Conservation (phyloP, 30 jellyfish, hydroid and myxozoan genomes). For the Aurelia coerulea region DNA sequence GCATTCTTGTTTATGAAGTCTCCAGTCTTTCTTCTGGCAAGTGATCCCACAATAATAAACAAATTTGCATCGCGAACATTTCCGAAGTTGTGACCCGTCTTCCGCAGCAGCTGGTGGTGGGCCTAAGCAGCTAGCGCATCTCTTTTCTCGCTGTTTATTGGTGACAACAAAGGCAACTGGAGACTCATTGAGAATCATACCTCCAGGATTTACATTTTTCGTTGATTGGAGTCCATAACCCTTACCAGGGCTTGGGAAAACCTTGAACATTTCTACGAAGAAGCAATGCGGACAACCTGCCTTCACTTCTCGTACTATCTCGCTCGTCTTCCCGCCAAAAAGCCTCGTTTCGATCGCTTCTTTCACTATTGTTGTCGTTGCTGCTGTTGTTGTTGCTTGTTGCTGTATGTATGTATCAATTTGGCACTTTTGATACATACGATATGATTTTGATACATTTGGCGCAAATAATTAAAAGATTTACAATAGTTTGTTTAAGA, state of each 20-base stretch:
- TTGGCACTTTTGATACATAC: no score
- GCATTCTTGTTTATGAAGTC: slow-evolving; percentile 86
- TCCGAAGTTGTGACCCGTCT: slow-evolving; percentile 42
- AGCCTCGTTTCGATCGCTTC: no score
- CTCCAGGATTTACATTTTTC: slow-evolving; percentile 44
- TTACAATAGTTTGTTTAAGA: no score
- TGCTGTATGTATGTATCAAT: no score
- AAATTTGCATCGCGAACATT: slow-evolving; percentile 88
- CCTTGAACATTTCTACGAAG: background rate
- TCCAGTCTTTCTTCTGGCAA: slow-evolving; percentile 94
- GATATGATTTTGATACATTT: no score
- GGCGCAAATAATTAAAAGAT: no score
- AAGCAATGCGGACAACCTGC: no score
- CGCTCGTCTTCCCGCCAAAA: no score
- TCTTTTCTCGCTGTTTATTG: slow-evolving; percentile 51
- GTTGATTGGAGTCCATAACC: slow-evolving; percentile 77
- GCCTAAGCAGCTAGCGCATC: slow-evolving; percentile 77
- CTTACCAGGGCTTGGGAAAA: slow-evolving; percentile 32
- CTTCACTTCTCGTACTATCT: no score
- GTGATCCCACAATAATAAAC: slow-evolving; percentile 79
- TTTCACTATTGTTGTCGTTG: no score
- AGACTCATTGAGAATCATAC: slow-evolving; percentile 29
- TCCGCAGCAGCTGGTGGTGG: background rate
- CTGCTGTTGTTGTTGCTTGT: no score
- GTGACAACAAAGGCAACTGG: slow-evolving; percentile 54